Base-by-base conservation (phyloP, 2,888 invertebrate species). In the Xestia sexstrigata region DNA sequence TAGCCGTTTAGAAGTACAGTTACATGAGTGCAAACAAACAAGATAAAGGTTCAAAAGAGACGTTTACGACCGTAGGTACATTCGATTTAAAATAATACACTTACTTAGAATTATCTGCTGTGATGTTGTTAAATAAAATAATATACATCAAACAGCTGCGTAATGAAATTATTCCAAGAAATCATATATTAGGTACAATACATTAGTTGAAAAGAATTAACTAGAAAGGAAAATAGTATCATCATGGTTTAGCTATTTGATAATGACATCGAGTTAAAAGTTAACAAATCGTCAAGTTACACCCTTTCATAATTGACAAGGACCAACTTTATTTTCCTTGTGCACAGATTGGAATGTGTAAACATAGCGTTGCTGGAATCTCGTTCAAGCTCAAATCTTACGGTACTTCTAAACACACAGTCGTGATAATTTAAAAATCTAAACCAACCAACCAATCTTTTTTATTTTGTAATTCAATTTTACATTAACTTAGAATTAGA, bases 11-110 rank as follows among this genome's bases (percentile, higher is more conserved):
- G 89, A 90, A 90, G 86, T 90, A 91, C 62, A 91, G 90, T 89
- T 91, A 84, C 86, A 86, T 79, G 84, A 81, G 83, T 76, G 85
- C 86, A 89, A 87, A 88, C 90, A 94, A 93, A 93, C 91, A 93
- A 90, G 93, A 94, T 94, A 95, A 92, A 90, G 87, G 91, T 93
- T 92, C 92, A 91, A 89, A 89, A 88, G 86, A 87, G 80, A 88
- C 81, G 85, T 81, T 88, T 86, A 89, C 85, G 84, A 72, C 72
- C 39, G 66, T 75, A 78, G 5, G 42, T 83, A 83, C 79, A 82
- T 85, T 86, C 84, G 76, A 69, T 74, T 88, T 87, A 87, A 89
- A 90, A 88, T 88, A 89, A 88, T 78, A 75, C 35, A 76, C 79
- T 86, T 30, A 70, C 68, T 76, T 76, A 67, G 74, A 84, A 76